These are phyloP conservation scores for Lacanobia wlatinum DNA, from an alignment of 2,888 invertebrate genomes.

Conservation along the genomic window DNA sequence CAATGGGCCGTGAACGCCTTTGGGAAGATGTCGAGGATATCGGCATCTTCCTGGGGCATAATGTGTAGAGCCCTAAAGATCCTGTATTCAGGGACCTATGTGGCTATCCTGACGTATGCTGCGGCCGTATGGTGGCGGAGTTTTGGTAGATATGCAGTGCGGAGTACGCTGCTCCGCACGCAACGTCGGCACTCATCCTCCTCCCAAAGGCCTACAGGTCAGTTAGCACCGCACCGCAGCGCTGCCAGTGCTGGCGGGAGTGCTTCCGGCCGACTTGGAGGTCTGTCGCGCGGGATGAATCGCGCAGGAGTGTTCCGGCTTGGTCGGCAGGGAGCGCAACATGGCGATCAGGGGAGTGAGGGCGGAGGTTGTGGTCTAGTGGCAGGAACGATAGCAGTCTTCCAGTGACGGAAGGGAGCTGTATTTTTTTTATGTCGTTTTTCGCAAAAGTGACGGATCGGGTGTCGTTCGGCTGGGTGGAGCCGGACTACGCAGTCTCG, in stretches of 20 bases:
- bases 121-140: slow-evolving; percentile 25
- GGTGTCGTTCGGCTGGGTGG: too few species aligned
- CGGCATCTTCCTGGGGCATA: slow-evolving; percentile 63
- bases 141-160: rapidly evolving
- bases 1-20: slow-evolving; percentile 52
- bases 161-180: slow-evolving; percentile 1
- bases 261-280: slow-evolving; percentile 53
- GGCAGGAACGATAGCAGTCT: too few species aligned
- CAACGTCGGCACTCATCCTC: slow-evolving; percentile 20
- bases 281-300: slow-evolving; percentile 26
- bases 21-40: slow-evolving; percentile 63
- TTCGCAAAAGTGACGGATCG: too few species aligned
- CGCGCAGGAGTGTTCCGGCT: background rate
- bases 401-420: too few species aligned
- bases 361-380: too few species aligned
- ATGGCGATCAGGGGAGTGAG: too few species aligned
- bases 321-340: too few species aligned
- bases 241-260: slow-evolving; percentile 45
- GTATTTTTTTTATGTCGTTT: too few species aligned
- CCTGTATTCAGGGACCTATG: slow-evolving; percentile 17
- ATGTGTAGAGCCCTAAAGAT: slow-evolving; percentile 48
- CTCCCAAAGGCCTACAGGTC: slow-evolving; percentile 49
- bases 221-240: slow-evolving; percentile 14
- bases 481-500: too few species aligned
- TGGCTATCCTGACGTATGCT: background rate